Conservation (phyloP, 2,113 vertebrate species). For the Podarcis cretensis region DNA sequence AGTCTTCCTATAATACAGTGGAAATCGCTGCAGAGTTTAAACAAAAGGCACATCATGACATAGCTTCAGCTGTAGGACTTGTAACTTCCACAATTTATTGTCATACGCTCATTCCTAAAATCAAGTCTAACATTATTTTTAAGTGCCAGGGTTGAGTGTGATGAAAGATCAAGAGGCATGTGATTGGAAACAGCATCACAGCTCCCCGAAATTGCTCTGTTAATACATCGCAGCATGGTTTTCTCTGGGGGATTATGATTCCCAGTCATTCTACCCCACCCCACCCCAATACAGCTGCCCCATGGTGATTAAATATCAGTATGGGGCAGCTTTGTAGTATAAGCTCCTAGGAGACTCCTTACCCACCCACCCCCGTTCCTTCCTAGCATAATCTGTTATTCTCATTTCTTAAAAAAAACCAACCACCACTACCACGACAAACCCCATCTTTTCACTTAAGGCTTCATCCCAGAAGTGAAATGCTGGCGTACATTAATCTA, state of each 20-base stretch:
- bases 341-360: slow-evolving; percentile 72
- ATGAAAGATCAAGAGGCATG: slow-evolving; percentile 68
- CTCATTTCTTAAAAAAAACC: slow-evolving; percentile 74
- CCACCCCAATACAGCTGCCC: slow-evolving; percentile 73
- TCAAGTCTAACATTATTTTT: slow-evolving; percentile 65
- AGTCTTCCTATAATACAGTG: slow-evolving; percentile 64
- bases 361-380: slow-evolving; percentile 48
- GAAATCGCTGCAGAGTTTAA: slow-evolving; percentile 71
- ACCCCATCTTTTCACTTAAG: slow-evolving; percentile 73
- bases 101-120: slow-evolving; percentile 70
- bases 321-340: slow-evolving; percentile 69
- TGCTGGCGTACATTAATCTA: slow-evolving; percentile 69
- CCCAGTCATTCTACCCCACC: slow-evolving; percentile 50
- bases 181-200: slow-evolving; percentile 55
- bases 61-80: slow-evolving; percentile 69
- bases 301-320: slow-evolving; percentile 78
- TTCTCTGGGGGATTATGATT: slow-evolving; percentile 63
- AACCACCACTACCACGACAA: slow-evolving; percentile 41
- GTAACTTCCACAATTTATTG: slow-evolving; percentile 73
- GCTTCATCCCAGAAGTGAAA: slow-evolving; percentile 73
- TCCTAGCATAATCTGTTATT: slow-evolving; percentile 77
- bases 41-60: slow-evolving; percentile 69
- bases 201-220: slow-evolving; percentile 61
- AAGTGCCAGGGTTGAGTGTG: slow-evolving; percentile 49
- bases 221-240: slow-evolving; percentile 50